Base-by-base conservation (phyloP, 2,113 vertebrate genomes). In the Cynoglossus semilaevis region DNA sequence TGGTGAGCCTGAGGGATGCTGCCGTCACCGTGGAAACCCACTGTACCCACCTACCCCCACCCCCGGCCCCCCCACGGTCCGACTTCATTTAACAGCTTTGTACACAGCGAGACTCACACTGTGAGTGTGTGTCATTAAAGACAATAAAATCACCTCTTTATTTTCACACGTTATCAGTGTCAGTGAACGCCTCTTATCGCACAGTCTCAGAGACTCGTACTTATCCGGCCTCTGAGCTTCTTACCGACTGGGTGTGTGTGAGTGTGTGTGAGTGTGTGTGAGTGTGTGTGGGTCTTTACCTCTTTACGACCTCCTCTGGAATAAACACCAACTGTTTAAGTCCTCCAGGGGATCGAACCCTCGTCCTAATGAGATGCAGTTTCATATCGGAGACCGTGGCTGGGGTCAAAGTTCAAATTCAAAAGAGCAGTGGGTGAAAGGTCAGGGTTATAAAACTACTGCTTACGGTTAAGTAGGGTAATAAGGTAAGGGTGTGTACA, bases 21-120 rank as follows among this genome's bases (percentile, higher is more conserved):
- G 57, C 60, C 37, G 70, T 77, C 76, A n/a, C 65, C 50, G 50
- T 71, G 60, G 73, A 81, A 77, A 77, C 72, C 11, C 68, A 53
- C 51, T 15, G 4, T 29, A 1, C 45, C 40, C n/a, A 47, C 1
- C 15, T 9, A 6, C 5, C 43, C 43, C 17, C 18, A 11, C 2
- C 13, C n/a, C n/a, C n/a, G n/a, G n/a, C 3, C 34, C 16, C 12
- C 16, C 13, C 7, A 12, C n/a, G 9, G 34, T 45, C 18, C 50
- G 38, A 45, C 54, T 59, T 38, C 38, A 17, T 60, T 69, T 44
- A 40, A 36, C 45, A 54, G 0, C 41, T 61, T 45, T 47, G 52
- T 12, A 50, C 15, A 3, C 5, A 16, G 43, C 15, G 42, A 15
- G 42, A 15, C 15, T 44, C 15, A 15, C 15, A 15, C 15, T 44